These are phyloP conservation scores for Emydoidea blandingii DNA, from an alignment of 2,797 vertebrate genomes.

Conservation along the genomic window DNA sequence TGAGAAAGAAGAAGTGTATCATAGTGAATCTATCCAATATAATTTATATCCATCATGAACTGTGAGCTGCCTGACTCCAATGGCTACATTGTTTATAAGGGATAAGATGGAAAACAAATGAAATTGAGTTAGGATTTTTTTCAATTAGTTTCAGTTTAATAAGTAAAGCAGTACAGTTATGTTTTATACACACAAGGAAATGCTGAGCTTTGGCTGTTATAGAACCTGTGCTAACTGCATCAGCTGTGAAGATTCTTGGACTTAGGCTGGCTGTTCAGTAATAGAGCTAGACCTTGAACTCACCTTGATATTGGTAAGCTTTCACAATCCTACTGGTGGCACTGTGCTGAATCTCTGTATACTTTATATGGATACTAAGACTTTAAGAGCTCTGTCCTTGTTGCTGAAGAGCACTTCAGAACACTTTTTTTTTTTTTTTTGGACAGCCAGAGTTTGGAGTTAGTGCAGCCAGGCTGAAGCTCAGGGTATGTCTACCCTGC, in stretches of 20 bases:
- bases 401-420: neutral
- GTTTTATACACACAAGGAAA: neutral
- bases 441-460: neutral
- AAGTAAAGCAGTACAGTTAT: neutral
- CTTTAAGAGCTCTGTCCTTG: neutral
- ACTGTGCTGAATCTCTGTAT: neutral
- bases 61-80: neutral
- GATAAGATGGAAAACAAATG: neutral
- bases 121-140: neutral
- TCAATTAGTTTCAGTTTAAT: neutral
- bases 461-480: neutral
- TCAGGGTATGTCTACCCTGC: neutral
- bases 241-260: neutral
- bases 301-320: neutral
- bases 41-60: neutral
- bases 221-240: neutral
- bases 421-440: neutral
- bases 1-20: neutral
- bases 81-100: neutral
- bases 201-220: neutral
- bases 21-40: neutral
- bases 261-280: neutral
- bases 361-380: neutral
- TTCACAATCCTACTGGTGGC: neutral
- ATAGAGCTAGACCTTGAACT: neutral